Conservation (phyloP, 1,140 invertebrate species). For the Megathymus violae region DNA sequence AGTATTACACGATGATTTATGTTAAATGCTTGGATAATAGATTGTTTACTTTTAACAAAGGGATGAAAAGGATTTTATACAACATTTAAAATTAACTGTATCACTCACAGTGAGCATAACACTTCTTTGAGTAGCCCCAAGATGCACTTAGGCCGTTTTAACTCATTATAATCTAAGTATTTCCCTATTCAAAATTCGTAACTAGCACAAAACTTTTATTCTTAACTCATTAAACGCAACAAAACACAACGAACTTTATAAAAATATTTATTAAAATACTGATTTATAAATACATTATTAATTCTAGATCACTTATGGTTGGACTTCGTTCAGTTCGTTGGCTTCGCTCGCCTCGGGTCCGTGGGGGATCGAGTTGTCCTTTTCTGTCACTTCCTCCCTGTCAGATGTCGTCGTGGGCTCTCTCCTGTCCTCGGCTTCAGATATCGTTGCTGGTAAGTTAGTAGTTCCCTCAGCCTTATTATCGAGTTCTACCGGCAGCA, state of each 20-base stretch:
- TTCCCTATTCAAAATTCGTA: constrained; percentile 1
- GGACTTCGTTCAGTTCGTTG: constrained; percentile 58
- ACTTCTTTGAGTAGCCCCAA: not conserved
- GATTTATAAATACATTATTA: constrained; percentile 73
- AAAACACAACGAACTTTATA: constrained; percentile 49
- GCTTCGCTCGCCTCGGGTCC: constrained; percentile 45
- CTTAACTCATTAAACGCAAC: constrained; percentile 25
- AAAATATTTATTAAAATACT: constrained; percentile 78
- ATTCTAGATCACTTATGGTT: constrained; percentile 65
- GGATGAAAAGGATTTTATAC: too few species aligned
- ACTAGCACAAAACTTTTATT: not conserved
- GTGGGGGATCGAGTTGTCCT: constrained; percentile 64
- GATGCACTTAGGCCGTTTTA: constrained; percentile 8
- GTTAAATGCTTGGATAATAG: too few species aligned
- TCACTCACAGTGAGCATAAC: not conserved
- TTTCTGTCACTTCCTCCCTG: constrained; percentile 63
- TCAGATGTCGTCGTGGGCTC: constrained; percentile 58
- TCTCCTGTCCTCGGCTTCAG: constrained; percentile 45
- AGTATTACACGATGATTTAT: too few species aligned
- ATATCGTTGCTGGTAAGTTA: constrained; percentile 29
- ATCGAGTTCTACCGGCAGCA: constrained; percentile 9
- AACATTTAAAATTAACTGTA: too few species aligned
- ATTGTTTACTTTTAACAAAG: too few species aligned
- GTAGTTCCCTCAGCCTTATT: constrained; percentile 30
- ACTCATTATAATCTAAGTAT: constrained; percentile 2